These are phyloP conservation scores for Acrocera orbiculus DNA, from an alignment of 2,888 invertebrate genomes.

Conservation along the genomic window DNA sequence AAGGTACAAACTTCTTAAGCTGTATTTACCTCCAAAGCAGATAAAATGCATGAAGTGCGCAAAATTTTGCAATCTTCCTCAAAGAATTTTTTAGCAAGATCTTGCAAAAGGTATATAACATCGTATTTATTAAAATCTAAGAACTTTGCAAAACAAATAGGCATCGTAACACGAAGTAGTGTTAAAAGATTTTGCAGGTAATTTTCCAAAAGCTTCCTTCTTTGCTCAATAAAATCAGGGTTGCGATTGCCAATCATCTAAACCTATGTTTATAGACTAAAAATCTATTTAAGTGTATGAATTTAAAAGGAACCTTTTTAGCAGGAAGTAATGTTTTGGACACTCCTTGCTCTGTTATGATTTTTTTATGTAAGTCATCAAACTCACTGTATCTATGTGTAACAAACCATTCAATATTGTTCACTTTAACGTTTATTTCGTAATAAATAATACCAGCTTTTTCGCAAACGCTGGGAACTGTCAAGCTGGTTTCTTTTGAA, in stretches of 20 bases:
- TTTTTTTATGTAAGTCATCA: slow-evolving; percentile 64
- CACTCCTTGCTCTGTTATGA: slow-evolving; percentile 64
- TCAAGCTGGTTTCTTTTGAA: too few species aligned
- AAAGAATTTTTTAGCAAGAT: too few species aligned
- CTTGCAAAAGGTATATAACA: slow-evolving; percentile 68
- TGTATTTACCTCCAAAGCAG: slow-evolving; percentile 53
- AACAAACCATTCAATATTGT: slow-evolving; percentile 63
- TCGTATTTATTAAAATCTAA: slow-evolving; percentile 81
- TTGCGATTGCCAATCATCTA: slow-evolving; percentile 71
- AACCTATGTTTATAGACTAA: neutral
- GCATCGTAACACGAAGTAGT: slow-evolving; percentile 61
- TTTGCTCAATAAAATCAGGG: slow-evolving; percentile 68
- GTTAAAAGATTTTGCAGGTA: slow-evolving; percentile 64
- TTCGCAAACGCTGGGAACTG: too few species aligned
- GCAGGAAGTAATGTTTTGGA: slow-evolving; percentile 77
- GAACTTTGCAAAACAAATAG: slow-evolving; percentile 64
- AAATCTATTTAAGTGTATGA: neutral
- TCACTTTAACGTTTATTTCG: slow-evolving; percentile 46
- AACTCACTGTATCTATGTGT: slow-evolving; percentile 77
- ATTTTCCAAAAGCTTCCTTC: slow-evolving; percentile 58
- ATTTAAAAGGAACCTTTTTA: too few species aligned
- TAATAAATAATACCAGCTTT: slow-evolving; percentile 54
- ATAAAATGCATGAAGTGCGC: slow-evolving; percentile 59
- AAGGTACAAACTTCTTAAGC: neutral
- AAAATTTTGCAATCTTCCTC: too few species aligned